A percentile compares a stretch with the other conserved stretches of the same genome.
phyloP scores from a whole-genome alignment of 2,113 vertebrate genomes.

The Hemicordylus capensis region DNA sequence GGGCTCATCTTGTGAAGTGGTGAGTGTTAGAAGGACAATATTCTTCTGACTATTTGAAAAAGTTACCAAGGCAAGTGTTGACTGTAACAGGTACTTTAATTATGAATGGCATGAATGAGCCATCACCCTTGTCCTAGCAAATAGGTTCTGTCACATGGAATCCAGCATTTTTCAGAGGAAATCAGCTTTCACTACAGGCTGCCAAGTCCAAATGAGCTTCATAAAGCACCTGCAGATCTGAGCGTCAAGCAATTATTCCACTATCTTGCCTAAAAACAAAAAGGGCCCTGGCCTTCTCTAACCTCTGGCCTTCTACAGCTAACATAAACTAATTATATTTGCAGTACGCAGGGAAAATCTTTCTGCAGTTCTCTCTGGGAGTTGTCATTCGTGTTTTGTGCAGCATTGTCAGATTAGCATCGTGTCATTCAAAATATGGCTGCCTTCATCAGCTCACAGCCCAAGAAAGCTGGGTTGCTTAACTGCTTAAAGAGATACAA shows the following conservation, averaged over 20 bases:
- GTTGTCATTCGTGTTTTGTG: slow-evolving; percentile 81
- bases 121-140: slow-evolving; percentile 79
- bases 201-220: slow-evolving; percentile 85
- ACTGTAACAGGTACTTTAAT: slow-evolving; percentile 67
- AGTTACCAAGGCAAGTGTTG: slow-evolving; percentile 53
- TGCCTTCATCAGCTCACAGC: slow-evolving; percentile 81
- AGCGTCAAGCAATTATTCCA: slow-evolving; percentile 87
- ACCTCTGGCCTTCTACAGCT: slow-evolving; percentile 92
- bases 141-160: slow-evolving; percentile 86
- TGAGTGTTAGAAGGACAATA: slow-evolving; percentile 21
- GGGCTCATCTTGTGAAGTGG: not conserved
- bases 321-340: slow-evolving; percentile 98
- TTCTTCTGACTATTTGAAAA: slow-evolving; percentile 29
- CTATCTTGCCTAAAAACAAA: slow-evolving; percentile 92
- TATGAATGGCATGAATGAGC: slow-evolving; percentile 73
- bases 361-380: slow-evolving; percentile 73
- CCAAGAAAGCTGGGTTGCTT: slow-evolving; percentile 63
- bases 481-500: slow-evolving; percentile 63
- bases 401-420: slow-evolving; percentile 74
- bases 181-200: slow-evolving; percentile 79
- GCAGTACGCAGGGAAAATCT: slow-evolving; percentile 58
- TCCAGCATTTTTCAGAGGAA: slow-evolving; percentile 73
- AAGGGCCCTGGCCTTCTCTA: slow-evolving; percentile 83
- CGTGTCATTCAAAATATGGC: slow-evolving; percentile 67
- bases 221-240: slow-evolving; percentile 90